Percentiles rank a stretch among this genome's conserved stretches.
phyloP scores from a whole-genome alignment of 1,140 invertebrate species.

The Drosophila ananassae region DNA sequence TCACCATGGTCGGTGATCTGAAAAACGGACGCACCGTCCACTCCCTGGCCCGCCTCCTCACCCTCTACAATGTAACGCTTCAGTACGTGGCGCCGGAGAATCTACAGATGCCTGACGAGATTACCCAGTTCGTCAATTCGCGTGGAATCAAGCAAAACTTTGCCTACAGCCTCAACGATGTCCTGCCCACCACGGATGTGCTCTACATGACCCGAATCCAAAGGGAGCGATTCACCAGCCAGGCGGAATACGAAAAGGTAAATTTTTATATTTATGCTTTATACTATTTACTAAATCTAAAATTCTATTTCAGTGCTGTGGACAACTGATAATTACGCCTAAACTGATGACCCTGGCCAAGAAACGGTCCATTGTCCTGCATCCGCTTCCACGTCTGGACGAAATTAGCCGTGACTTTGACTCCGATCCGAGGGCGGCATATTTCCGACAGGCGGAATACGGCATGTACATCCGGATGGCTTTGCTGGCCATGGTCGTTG shows the following conservation, averaged over 20 bases:
- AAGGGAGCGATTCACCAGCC: constrained; percentile 93
- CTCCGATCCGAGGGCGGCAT: constrained; percentile 97
- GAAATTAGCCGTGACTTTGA: constrained; percentile 98
- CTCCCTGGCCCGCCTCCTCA: constrained; percentile 95
- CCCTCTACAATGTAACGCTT: constrained; percentile 94
- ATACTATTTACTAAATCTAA: not conserved
- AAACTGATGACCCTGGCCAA: constrained; percentile 97
- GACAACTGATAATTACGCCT: constrained; percentile 95
- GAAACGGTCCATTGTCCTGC: constrained; percentile 97
- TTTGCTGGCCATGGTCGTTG: constrained; percentile 95
- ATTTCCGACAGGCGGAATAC: constrained; percentile 98
- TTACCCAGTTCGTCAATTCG: constrained; percentile 90
- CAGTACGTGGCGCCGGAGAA: constrained; percentile 94
- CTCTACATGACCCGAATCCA: constrained; percentile 99
- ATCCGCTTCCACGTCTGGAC: constrained; percentile 96
- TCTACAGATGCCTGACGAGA: constrained; percentile 95
- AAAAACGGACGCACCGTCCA: constrained; percentile 99
- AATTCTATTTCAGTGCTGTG: constrained; percentile 87
- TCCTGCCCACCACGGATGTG: constrained; percentile 96
- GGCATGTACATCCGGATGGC: constrained; percentile 99
- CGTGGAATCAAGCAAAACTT: constrained; percentile 92
- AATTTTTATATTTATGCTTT: not conserved
- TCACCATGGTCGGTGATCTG: constrained; percentile 97
- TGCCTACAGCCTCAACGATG: constrained; percentile 90
- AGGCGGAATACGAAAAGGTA: constrained; percentile 92